Evolutionary conservation across 2,888 invertebrate genomes (phyloP).

Genomic region (Corythucha ciliata): DNA sequence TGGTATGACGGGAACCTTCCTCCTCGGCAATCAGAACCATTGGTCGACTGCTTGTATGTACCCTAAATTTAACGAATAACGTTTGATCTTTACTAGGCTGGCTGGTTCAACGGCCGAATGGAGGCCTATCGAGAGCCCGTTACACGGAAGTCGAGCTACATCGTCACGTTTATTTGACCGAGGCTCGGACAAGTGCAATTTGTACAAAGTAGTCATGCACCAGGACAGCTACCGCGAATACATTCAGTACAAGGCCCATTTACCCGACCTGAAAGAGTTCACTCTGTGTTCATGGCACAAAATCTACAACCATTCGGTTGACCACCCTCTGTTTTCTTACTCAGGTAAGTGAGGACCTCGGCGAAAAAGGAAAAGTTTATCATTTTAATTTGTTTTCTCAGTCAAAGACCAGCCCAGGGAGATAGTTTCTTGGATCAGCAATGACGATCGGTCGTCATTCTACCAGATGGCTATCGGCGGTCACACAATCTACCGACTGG

Average conservation of each 20-base stretch:
- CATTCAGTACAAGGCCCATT: slow-evolving; percentile 58
- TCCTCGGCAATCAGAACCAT: neutral
- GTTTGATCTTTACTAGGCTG: slow-evolving; percentile 3
- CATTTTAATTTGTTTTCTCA: slow-evolving; percentile 40
- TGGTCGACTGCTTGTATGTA: neutral
- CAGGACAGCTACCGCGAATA: slow-evolving; percentile 59
- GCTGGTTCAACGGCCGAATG: slow-evolving; percentile 18
- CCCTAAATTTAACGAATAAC: neutral
- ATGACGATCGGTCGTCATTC: slow-evolving; percentile 69
- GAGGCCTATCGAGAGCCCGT: slow-evolving; percentile 14
- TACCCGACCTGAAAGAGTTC: slow-evolving; percentile 72
- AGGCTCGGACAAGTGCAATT: slow-evolving; percentile 46
- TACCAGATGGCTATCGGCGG: slow-evolving; percentile 72
- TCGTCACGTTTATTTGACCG: neutral
- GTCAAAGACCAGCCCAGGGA: slow-evolving; percentile 64
- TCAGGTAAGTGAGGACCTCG: slow-evolving; percentile 55
- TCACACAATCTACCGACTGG: slow-evolving; percentile 67
- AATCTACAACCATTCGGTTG: slow-evolving; percentile 69
- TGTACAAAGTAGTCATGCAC: slow-evolving; percentile 59
- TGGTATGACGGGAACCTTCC: no score
- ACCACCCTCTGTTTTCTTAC: slow-evolving; percentile 75
- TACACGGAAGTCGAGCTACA: slow-evolving; percentile 21
- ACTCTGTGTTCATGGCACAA: slow-evolving; percentile 76
- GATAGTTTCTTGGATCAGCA: slow-evolving; percentile 69
- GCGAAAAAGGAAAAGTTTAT: no score